Base-by-base conservation (phyloP, 1,140 invertebrate genomes). In the Drosophila kohkoa region DNA sequence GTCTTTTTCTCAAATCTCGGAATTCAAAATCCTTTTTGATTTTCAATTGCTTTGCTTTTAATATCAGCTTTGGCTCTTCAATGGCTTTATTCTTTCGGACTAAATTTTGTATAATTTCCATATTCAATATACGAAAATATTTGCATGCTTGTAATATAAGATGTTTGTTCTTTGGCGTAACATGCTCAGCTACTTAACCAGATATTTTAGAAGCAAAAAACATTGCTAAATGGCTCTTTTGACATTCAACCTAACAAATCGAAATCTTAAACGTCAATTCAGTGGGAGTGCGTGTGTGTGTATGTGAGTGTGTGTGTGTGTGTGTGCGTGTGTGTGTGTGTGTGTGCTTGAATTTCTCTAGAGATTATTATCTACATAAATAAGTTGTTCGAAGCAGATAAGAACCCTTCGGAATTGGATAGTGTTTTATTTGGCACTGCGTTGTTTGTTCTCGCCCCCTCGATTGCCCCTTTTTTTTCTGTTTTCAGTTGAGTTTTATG, bases 351-450 rank as follows among this genome's bases (percentile, higher is more conserved):
- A 15, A 70, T 57, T 49, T 62, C 57, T 55, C 66, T 32, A 55
- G 72, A 59, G 51, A 55, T 62, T 41, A 49, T 75, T 70, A 63
- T 70, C 66, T 70, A 43, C 72, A 75, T 75, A 58, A 75, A 75
- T 75, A 63, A 70, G 67, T 70, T 63, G 51, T 32, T 4, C 41
- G 41, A 38, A 13, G 11, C n/a, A n/a, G 66, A 70, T 62, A 28
- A 63, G 66, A 62, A 48, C 58, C 51, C 43, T 63, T 63, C 32
- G 20, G 43, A 75, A 46, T 75, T 20, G 57, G 25, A 58, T 70
- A 75, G 51, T 70, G 66, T 70, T 70, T 70, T 63, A 51, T 70
- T 75, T 75, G 57, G 45, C 63, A 38, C 30, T 41, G 45, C 46
- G n/a, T 16, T 67, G 45, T 72, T 68, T 69, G 51, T 55, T 69